These are phyloP conservation scores for Mactra quadrangularis DNA, from an alignment of 1,140 invertebrate species.

Conservation along the genomic window DNA sequence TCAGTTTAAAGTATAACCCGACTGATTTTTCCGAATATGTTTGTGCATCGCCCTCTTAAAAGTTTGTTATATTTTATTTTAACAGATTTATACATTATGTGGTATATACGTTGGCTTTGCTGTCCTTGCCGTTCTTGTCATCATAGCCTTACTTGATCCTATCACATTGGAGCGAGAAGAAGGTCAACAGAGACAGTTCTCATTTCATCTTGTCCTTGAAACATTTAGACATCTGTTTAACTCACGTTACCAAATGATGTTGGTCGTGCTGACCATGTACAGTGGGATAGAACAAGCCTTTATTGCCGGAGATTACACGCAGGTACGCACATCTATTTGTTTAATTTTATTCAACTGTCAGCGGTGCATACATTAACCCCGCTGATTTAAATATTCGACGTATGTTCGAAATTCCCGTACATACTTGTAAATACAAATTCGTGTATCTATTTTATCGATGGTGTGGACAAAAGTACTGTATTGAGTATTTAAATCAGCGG, in stretches of 20 bases:
- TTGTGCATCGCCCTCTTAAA: too few relatives aligned
- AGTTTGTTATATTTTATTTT: neutral
- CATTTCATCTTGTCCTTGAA: slow-evolving; percentile 91
- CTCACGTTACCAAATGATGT: slow-evolving; percentile 90
- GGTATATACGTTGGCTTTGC: slow-evolving; percentile 94
- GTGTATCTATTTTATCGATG: neutral
- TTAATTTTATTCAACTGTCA: too few relatives aligned
- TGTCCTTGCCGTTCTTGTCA: slow-evolving; percentile 91
- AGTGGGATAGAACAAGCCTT: slow-evolving; percentile 99
- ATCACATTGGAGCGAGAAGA: slow-evolving; percentile 63
- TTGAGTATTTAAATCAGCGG: too few relatives aligned
- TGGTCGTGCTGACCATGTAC: slow-evolving; percentile 97
- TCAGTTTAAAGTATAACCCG: too few relatives aligned
- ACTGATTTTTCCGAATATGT: too few relatives aligned
- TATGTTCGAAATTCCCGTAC: too few relatives aligned
- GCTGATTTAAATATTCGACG: too few relatives aligned
- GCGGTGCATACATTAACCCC: too few relatives aligned
- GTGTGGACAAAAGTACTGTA: too few relatives aligned
- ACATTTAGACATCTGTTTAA: slow-evolving; percentile 93
- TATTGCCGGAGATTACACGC: slow-evolving; percentile 97
- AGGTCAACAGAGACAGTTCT: slow-evolving; percentile 51
- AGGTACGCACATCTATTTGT: slow-evolving; percentile 85
- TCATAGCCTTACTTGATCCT: slow-evolving; percentile 93
- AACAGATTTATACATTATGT: slow-evolving; percentile 87
- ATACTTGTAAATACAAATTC: neutral